phyloP scores from a whole-genome alignment of 2,113 vertebrate species.

The Taurulus bubalis region DNA sequence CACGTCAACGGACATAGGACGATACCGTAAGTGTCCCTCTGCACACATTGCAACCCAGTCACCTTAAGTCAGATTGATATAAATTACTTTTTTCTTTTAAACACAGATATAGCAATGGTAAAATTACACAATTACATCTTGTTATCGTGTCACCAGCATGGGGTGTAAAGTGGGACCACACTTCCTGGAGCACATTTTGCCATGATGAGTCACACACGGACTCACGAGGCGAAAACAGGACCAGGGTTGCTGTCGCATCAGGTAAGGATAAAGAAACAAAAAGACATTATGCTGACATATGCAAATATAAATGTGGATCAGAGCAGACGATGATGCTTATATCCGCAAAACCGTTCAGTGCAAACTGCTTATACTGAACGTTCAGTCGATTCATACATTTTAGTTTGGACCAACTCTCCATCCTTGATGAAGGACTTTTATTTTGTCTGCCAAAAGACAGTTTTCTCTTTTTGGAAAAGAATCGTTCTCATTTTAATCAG shows the following conservation, averaged over 20 bases:
- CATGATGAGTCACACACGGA: background rate
- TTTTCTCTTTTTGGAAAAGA: constrained; percentile 6
- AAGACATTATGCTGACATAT: background rate
- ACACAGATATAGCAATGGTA: too few relatives aligned
- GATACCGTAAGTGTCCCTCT: background rate
- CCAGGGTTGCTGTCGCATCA: background rate
- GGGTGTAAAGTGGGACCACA: background rate
- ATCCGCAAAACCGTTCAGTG: too few relatives aligned
- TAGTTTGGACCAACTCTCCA: background rate
- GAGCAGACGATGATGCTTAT: background rate
- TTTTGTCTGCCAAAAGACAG: background rate
- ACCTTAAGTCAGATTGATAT: background rate
- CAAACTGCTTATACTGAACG: background rate
- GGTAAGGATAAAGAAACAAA: background rate
- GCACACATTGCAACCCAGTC: background rate
- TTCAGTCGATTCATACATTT: too few relatives aligned
- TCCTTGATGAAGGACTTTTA: background rate
- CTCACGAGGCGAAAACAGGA: background rate
- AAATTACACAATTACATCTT: background rate
- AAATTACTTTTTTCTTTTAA: background rate
- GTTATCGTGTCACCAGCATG: background rate
- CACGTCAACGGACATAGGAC: background rate
- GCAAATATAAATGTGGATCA: background rate
- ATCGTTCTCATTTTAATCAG: constrained; percentile 6
- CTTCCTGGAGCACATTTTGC: background rate